Conservation (phyloP, 2,113 vertebrate species). For the Promerops cafer region DNA sequence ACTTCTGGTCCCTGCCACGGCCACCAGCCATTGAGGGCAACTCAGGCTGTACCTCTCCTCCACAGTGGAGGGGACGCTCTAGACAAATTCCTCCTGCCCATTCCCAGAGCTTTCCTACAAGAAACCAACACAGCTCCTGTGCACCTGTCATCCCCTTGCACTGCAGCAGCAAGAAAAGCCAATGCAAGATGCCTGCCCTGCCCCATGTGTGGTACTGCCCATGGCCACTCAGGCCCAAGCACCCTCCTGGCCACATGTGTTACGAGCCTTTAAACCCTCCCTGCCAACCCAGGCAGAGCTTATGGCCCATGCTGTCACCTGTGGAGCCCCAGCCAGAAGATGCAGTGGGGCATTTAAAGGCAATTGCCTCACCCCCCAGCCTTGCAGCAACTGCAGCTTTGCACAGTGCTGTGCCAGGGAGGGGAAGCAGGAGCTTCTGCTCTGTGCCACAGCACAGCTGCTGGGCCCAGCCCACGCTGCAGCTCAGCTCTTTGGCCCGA, state of each 20-base stretch:
- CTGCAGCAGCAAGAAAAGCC: background rate
- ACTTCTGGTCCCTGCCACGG: background rate
- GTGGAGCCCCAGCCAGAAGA: background rate
- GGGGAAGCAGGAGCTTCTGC: background rate
- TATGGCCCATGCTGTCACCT: fast-evolving
- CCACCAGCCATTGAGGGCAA: background rate
- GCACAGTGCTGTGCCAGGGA: fast-evolving
- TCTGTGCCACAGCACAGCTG: background rate
- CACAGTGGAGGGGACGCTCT: fast-evolving
- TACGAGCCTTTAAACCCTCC: background rate
- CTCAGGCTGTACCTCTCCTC: background rate
- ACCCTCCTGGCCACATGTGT: fast-evolving
- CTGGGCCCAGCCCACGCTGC: background rate
- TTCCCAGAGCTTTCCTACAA: background rate
- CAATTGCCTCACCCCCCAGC: background rate
- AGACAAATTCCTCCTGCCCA: background rate
- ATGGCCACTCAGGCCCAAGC: fast-evolving
- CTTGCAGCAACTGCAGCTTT: background rate
- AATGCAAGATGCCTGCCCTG: fast-evolving
- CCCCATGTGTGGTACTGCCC: fast-evolving
- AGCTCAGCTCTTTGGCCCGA: background rate
- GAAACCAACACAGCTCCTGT: background rate
- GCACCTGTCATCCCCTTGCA: background rate
- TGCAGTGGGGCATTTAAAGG: background rate
- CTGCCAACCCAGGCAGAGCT: background rate